A percentile compares a stretch with the other conserved stretches of the same genome.
Evolutionary conservation across 2,888 invertebrate species (phyloP).

Genomic region (Heliconius aoede): DNA sequence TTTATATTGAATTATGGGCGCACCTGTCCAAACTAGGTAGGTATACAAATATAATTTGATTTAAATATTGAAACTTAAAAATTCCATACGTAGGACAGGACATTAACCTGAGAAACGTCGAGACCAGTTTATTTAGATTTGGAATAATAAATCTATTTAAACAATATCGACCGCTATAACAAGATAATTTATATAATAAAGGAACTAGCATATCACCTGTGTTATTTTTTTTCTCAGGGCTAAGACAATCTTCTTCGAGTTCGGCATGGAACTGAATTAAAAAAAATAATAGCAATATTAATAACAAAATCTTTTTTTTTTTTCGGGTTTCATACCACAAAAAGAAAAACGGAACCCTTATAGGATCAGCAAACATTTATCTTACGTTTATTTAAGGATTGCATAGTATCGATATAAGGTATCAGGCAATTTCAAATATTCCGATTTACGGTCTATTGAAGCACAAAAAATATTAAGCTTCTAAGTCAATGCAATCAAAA

Average conservation of each 20-base stretch:
- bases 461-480: too few relatives aligned
- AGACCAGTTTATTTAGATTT: constrained; percentile 30
- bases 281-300: not conserved
- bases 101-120: constrained; percentile 21
- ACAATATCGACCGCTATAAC: constrained; percentile 8
- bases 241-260: constrained; percentile 71
- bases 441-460: too few relatives aligned
- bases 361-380: too few relatives aligned
- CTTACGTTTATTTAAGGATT: too few relatives aligned
- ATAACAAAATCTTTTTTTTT: too few relatives aligned
- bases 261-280: constrained; percentile 88
- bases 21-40: not conserved
- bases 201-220: constrained; percentile 56
- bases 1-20: not conserved
- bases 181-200: not conserved
- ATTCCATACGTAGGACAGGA: constrained; percentile 13
- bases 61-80: constrained; percentile 24
- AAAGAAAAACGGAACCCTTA: too few relatives aligned
- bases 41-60: not conserved
- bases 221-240: constrained; percentile 59
- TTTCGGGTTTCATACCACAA: too few relatives aligned
- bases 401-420: too few relatives aligned
- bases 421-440: too few relatives aligned
- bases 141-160: constrained; percentile 25
- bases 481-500: too few relatives aligned